Evolutionary conservation across 2,888 invertebrate species (phyloP), one percentile per base, ranked within the genome.

Genomic region (Iselma pallidipennis): DNA sequence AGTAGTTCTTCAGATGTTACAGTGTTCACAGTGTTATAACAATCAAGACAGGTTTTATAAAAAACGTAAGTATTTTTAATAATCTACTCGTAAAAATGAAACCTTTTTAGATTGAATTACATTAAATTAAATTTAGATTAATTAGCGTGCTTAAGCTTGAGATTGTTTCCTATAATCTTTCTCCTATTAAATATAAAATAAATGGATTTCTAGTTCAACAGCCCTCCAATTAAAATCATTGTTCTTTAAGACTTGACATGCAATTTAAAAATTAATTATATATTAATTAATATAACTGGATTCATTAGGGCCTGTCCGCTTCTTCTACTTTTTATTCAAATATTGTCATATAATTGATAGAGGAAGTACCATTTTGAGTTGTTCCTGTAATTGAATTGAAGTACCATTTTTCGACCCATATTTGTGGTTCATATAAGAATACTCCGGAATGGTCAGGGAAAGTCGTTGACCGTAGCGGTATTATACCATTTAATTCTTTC

Each of bases 1-100:
- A 79, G 80, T 78, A 77, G 78, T 81, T 78, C 80, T 78, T 78
- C 78, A 72, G 77, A 76, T 76, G 76, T 78, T 77, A 74, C 72
- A 76, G 77, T 77, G 79, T 70, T 67, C 70, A 71, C 76, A 71
- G 71, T 74, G 71, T 68, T 63, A 61, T 19, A 21, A 21, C 62
- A 61, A 55, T 52, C 58, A 29, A 25, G 52, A 53, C 29, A 56
- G 66, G 42, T 55, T 56, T 48, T 33, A 59, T 53, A 28, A 37
- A 54, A 59, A 53, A 58, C 59, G 70, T 70, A 65, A 70, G 71
- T 71, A 56, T 31, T 50, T 37, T 16, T 54, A n/a, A 21, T 49
- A 49, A 1, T 51, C 53, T 45, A 45, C 16, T 61, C 29, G 6
- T 21, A 50, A 28, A n/a, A 42, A 31, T 57, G 2, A 21, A 29